phyloP scores from a whole-genome alignment of 2,113 vertebrate species.

The Origma solitaria region DNA sequence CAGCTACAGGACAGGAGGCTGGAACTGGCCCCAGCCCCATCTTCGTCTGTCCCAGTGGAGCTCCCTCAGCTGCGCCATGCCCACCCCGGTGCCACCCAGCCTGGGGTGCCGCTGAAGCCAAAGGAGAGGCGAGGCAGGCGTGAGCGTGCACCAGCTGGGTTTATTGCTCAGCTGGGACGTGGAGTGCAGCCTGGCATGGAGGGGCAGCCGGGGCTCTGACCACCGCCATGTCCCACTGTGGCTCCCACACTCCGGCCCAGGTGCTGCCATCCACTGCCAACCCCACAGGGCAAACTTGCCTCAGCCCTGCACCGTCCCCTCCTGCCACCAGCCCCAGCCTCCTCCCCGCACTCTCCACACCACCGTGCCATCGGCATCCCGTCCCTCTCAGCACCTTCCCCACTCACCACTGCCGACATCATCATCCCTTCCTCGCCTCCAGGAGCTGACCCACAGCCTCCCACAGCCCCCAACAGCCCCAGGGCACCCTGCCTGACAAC shows the following conservation, averaged over 20 bases:
- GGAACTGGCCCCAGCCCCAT: neutral
- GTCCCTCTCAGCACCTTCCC: neutral
- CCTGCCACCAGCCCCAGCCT: neutral
- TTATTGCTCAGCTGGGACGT: conserved; percentile 14
- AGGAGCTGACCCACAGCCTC: neutral
- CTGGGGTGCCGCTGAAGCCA: rapidly evolving
- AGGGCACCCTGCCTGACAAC: neutral
- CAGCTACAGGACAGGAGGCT: rapidly evolving
- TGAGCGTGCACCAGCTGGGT: neutral
- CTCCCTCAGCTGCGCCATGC: rapidly evolving
- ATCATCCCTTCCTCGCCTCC: neutral
- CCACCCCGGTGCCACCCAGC: neutral
- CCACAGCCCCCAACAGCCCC: neutral
- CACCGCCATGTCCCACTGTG: neutral
- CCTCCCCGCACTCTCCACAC: neutral
- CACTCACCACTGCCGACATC: neutral
- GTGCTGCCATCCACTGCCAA: neutral
- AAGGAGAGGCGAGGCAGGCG: neutral
- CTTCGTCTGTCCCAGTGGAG: neutral
- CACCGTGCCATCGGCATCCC: neutral
- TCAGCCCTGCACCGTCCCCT: neutral
- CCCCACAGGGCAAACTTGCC: neutral
- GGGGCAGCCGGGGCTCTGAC: neutral
- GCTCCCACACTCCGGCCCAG: neutral
- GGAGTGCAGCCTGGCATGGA: neutral